Base-by-base conservation (phyloP, 2,888 invertebrate genomes). In the Himalopsyche japonica region DNA sequence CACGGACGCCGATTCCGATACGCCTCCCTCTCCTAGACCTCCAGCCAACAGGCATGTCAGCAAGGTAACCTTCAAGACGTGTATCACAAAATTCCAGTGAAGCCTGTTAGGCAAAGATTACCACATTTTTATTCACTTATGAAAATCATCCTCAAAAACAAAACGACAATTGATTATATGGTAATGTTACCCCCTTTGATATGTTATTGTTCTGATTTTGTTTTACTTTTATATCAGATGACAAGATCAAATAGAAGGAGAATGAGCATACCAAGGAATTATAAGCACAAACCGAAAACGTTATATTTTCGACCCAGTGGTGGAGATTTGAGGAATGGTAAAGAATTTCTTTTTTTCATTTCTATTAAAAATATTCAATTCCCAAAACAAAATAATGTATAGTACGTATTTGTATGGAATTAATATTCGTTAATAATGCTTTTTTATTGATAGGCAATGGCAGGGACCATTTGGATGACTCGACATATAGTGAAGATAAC, bases 1-100 rank as follows among this genome's bases (percentile, higher is more conserved):
- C 88, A 89, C 88, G 88, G 88, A 88, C 88, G 91, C 91, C 0
- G 92, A 92, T 89, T 91, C 91, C 3, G 92, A 92, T 81, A 91
- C 91, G 49, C 90, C 91, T 0, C 88, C 82, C 12, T 79, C 84
- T 24, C 76, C 84, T 90, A 64, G 90, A 90, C 43, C 37, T 88
- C 43, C 85, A 90, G 1, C 91, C 15, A 70, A 89, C 86, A 87
- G 91, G 83, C 89, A 88, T 47, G 88, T 89, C 0, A 90, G 89
- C 84, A 88, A 90, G 88, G 91, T 91, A 49, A 70, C 8, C 5
- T 37, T 30, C 30, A 49, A 37, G 37, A 43, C 43, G 2, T 43
- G 43, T 37, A 37, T 37, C 10, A 1, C 37, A 37, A 8, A 10
- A 37, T 0, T 10, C 37, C 37, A 37, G 7, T 1, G 10, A 0